Evolutionary conservation across 2,113 vertebrate species (phyloP), one percentile per base, ranked within the genome.

Genomic region (Nyctereutes procyonoides): DNA sequence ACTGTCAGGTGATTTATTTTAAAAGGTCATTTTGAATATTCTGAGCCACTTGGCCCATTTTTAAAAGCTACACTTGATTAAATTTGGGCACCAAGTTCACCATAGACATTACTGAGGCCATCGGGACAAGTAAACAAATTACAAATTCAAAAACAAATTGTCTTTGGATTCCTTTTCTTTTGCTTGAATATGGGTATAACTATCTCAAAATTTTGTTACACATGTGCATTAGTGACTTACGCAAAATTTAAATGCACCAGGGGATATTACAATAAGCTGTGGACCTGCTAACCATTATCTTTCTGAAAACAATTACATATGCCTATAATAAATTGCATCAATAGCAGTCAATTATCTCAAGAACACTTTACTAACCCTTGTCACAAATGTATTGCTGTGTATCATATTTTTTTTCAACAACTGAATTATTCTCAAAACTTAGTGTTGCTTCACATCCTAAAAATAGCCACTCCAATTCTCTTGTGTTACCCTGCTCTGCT

Each of bases 381-480:
- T 93, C 92, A 98, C 94, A 85, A 96, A 90, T 63, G 55, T 93
- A 95, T 76, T 92, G 53, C 38, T 94, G 60, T 94, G 94, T 79
- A 81, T 77, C 90, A 65, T 32, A 74, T 93, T 62, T 93, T 74
- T 88, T 90, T 96, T 96, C 88, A 95, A 86, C 81, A 98, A 98
- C 4, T 92, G 90, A 98, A 90, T 87, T 88, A 98, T 82, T 83
- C 20, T 92, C 93, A 96, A 0, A 2, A 97, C 77, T 88, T 89
- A 76, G 85, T 97, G 86, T 97, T 97, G 97, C 83, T 91, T 95
- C 94, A 90, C 38, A 65, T 62, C 77, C 97, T 95, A 96, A 97
- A 97, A 98, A 95, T 94, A 97, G 77, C 87, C 83, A 62, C 67
- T 90, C 83, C 11, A 1, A 56, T 95, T 97, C 92, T 80, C 95